These are phyloP conservation scores for Seira ritae DNA, from an alignment of 2,888 invertebrate species.

Conservation along the genomic window DNA sequence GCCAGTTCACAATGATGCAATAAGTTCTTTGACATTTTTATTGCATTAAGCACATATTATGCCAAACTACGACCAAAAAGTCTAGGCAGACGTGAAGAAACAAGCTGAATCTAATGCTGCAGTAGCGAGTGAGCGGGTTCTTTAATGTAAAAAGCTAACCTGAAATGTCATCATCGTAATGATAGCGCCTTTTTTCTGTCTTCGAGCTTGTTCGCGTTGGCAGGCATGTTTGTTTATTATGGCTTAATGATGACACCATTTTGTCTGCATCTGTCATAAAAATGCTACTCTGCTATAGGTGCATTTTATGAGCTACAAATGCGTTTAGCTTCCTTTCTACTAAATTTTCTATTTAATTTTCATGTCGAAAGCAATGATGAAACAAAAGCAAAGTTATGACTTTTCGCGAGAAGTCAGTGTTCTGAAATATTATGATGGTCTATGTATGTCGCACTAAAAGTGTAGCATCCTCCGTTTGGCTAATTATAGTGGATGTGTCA, in stretches of 20 bases:
- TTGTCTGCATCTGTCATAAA: not conserved
- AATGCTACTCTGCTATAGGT: not conserved
- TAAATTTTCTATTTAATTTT: not conserved
- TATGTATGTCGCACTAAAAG: no score
- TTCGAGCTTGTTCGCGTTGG: not conserved
- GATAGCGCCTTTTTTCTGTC: not conserved
- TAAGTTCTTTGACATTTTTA: not conserved
- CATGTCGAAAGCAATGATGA: not conserved
- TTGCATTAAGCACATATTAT: not conserved
- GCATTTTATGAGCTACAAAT: not conserved
- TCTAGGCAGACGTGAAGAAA: not conserved
- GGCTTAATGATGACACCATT: not conserved
- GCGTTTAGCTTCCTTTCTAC: not conserved
- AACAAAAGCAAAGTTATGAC: no score
- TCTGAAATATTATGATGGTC: no score
- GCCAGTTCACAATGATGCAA: not conserved
- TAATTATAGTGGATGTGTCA: conserved; percentile 37
- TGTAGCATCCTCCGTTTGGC: not conserved
- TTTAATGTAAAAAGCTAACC: no score
- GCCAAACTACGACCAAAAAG: not conserved
- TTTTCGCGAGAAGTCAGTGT: no score
- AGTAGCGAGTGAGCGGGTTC: no score
- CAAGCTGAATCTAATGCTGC: no score
- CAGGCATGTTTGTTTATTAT: not conserved
- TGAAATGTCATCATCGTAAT: no score